Conservation (phyloP, 2,113 vertebrate species). For the Mohoua ochrocephala region DNA sequence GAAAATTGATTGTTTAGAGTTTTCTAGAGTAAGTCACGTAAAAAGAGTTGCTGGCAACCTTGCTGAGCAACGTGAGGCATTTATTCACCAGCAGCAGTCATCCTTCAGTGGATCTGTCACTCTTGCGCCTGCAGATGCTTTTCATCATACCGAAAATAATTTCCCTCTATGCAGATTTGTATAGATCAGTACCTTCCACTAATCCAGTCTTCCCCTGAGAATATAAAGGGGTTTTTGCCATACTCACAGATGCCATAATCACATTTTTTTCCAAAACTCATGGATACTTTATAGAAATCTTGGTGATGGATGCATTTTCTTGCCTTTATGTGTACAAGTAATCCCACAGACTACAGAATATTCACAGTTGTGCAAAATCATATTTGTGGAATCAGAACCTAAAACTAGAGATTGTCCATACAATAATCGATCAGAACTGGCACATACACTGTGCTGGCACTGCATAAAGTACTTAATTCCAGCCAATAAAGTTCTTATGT, state of each 20-base stretch:
- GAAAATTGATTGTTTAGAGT: background rate
- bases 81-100: background rate
- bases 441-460: background rate
- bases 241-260: background rate
- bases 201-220: background rate
- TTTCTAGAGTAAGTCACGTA: background rate
- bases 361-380: background rate
- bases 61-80: background rate
- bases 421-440: background rate
- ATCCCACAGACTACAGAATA: background rate
- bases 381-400: background rate
- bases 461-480: background rate
- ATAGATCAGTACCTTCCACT: background rate
- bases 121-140: background rate
- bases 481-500: background rate
- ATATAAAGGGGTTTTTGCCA: background rate
- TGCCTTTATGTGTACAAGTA: background rate
- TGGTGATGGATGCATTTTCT: background rate
- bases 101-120: background rate
- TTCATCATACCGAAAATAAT: background rate
- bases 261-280: background rate
- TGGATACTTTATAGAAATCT: background rate
- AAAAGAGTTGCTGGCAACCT: background rate
- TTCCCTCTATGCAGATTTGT: background rate
- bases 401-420: background rate